Base-by-base conservation (phyloP, 2,113 vertebrate genomes). In the Ptychochromis oligacanthus region DNA sequence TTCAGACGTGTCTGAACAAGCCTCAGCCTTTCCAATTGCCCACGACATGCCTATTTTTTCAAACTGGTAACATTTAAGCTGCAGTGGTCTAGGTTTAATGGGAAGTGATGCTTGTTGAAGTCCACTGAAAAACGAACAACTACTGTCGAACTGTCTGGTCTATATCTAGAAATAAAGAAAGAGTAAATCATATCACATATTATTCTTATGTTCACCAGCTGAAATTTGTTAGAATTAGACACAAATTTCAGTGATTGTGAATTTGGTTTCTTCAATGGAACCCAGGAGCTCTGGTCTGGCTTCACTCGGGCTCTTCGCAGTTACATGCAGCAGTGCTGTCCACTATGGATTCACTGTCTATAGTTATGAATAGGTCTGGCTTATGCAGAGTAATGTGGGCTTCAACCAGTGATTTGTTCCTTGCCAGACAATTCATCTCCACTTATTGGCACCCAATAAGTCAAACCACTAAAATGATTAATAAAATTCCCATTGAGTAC, bases 381-480 rank as follows among this genome's bases (percentile, higher is more conserved):
- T 65, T 83, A 77, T 80, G 79, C 62, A 62, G 54, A 87, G 55
- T 65, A 60, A 89, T 65, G 77, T 56, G 70, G 64, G 77, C 77
- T 89, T 79, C 72, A 87, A 83, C 80, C 80, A 86, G 56, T 8
- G 52, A 90, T 87, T 91, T 67, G 5, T 86, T 82, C 18, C 14
- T 58, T 67, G 86, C 92, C 85, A 92, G 61, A 89, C 28, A 65
- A 72, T 87, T 90, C 49, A 88, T 94, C 84, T 88, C 80, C 43
- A 15, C 78, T 87, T 75, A 76, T 20, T 91, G 92, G 89, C 93
- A 91, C 52, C 77, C 67, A 85, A 86, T 91, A 67, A 93, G 83
- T 93, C 91, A 91, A 83, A 90, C 56, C 75, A 81, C 88, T 91
- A 86, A 93, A 94, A 87, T 28, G 78, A 91, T 91, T 87, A 85